These are phyloP conservation scores for Numida meleagris DNA, from an alignment of 2,113 vertebrate species.

Conservation along the genomic window DNA sequence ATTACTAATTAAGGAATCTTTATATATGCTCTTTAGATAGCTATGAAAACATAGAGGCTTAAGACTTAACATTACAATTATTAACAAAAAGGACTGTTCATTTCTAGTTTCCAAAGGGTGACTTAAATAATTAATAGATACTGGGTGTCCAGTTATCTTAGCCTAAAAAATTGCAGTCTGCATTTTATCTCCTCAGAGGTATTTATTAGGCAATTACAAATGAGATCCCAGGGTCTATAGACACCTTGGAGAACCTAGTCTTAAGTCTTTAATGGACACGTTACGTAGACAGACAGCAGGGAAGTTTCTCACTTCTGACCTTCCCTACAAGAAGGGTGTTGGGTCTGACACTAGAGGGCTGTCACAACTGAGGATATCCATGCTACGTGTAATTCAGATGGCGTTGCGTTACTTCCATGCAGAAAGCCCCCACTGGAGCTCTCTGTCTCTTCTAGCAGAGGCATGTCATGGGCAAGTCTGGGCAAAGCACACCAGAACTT, in stretches of 20 bases:
- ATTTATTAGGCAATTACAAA: background rate
- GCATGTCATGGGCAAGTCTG: background rate
- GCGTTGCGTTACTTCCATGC: background rate
- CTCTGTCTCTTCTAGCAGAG: background rate
- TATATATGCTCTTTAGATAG: constrained; percentile 25
- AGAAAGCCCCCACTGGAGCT: background rate
- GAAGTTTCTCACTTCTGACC: background rate
- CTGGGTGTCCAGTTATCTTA: background rate
- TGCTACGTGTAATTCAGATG: fast-evolving
- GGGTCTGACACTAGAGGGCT: background rate
- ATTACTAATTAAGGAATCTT: background rate
- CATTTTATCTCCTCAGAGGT: background rate
- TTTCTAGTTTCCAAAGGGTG: background rate
- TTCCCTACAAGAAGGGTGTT: background rate
- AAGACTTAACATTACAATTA: background rate
- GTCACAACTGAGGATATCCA: background rate
- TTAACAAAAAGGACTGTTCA: background rate
- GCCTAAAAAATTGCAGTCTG: constrained; percentile 5
- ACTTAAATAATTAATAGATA: constrained; percentile 1
- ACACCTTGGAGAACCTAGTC: background rate
- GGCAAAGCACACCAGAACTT: background rate
- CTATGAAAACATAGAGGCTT: constrained; percentile 36
- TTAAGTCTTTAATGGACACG: background rate
- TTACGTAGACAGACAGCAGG: background rate
- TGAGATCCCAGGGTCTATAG: background rate